These are phyloP conservation scores for Sympetrum striolatum DNA, from an alignment of 2,888 invertebrate species.

Conservation along the genomic window DNA sequence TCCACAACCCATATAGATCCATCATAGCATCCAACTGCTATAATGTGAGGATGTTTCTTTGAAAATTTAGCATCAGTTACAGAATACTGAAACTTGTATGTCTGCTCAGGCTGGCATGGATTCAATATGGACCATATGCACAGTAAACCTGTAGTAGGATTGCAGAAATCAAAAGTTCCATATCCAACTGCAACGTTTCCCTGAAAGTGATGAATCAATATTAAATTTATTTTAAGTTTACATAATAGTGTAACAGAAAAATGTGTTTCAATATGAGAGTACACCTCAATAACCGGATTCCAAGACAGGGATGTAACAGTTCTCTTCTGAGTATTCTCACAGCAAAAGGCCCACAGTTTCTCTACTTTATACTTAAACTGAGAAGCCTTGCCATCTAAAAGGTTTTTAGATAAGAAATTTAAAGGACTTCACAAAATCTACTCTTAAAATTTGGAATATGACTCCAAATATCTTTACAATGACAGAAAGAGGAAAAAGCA, in stretches of 20 bases:
- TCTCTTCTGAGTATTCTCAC: slow-evolving; percentile 61
- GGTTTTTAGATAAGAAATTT: too few species aligned
- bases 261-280: background rate
- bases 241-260: background rate
- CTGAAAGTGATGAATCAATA: background rate
- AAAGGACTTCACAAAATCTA: background rate
- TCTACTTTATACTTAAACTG: slow-evolving; percentile 72
- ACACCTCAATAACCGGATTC: slow-evolving; percentile 64
- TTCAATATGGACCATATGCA: slow-evolving; percentile 58
- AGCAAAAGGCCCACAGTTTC: slow-evolving; percentile 72
- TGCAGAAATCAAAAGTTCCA: background rate
- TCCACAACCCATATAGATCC: slow-evolving; percentile 77
- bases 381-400: background rate
- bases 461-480: background rate
- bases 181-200: slow-evolving; percentile 5
- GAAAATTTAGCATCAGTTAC: slow-evolving; percentile 77
- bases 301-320: slow-evolving; percentile 71
- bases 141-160: background rate
- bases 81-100: slow-evolving; percentile 68
- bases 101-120: slow-evolving; percentile 76
- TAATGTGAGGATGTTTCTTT: slow-evolving; percentile 68
- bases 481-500: background rate
- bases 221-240: background rate
- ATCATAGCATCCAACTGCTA: slow-evolving; percentile 78
- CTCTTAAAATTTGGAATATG: background rate